Conservation (phyloP, 2,113 vertebrate species). For the Tragelaphus buxtoni region DNA sequence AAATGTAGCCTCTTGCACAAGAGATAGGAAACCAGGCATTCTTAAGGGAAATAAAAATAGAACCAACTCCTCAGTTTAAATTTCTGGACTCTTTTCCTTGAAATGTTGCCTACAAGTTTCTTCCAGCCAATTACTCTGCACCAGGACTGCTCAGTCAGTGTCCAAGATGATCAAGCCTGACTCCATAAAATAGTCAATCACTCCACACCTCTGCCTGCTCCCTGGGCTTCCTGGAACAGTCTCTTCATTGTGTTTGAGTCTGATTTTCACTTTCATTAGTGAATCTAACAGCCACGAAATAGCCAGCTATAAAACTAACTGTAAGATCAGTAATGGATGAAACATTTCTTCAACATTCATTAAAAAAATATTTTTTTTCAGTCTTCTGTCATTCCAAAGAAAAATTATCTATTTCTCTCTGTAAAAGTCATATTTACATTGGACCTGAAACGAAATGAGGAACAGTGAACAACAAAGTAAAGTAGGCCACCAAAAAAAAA, state of each 20-base stretch:
- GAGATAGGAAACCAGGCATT: background rate
- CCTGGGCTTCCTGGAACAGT: background rate
- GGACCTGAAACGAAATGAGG: background rate
- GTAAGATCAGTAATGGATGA: background rate
- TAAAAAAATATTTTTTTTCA: background rate
- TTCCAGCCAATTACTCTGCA: background rate
- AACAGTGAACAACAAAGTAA: background rate
- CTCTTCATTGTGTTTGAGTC: background rate
- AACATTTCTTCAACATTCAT: background rate
- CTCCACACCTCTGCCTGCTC: background rate
- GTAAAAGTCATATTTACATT: background rate
- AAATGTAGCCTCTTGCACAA: conserved; percentile 24
- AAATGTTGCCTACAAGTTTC: background rate
- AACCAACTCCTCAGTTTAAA: conserved; percentile 25
- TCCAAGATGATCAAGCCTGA: background rate
- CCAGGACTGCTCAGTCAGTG: background rate
- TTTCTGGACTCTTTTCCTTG: conserved; percentile 20
- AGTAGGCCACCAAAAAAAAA: background rate
- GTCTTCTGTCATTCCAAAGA: background rate
- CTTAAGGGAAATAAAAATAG: conserved; percentile 47
- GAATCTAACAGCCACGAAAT: background rate
- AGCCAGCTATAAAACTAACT: background rate
- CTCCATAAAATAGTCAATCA: background rate
- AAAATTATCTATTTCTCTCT: background rate
- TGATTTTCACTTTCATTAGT: conserved; percentile 11